phyloP scores from a whole-genome alignment of 2,113 vertebrate genomes.

The Anser cygnoides region DNA sequence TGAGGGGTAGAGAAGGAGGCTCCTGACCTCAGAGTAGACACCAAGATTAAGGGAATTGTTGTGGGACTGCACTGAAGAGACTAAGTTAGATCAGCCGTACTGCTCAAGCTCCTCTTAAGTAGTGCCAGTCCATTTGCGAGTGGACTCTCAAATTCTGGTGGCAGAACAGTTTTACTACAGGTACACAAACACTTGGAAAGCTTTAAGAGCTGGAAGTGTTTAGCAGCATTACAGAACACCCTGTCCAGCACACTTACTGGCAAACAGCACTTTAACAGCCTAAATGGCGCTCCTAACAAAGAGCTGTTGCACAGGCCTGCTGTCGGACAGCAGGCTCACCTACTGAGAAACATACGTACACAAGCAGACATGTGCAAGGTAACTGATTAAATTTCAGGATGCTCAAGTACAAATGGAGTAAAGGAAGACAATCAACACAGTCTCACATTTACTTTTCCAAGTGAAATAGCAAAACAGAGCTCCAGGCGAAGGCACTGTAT shows the following conservation, averaged over 20 bases:
- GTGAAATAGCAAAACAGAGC: neutral
- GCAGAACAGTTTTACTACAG: neutral
- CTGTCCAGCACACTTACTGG: neutral
- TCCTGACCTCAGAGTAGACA: neutral
- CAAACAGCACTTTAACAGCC: neutral
- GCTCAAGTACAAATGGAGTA: neutral
- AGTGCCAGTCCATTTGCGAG: neutral
- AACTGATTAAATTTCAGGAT: neutral
- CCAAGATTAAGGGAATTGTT: neutral
- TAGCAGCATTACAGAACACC: neutral
- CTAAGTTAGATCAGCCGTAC: neutral
- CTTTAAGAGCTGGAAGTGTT: neutral
- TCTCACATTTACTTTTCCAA: neutral
- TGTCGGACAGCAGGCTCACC: neutral
- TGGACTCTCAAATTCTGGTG: neutral
- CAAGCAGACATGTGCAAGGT: neutral
- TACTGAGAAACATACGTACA: neutral
- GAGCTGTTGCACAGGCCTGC: neutral
- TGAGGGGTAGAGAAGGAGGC: neutral
- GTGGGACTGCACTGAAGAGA: neutral
- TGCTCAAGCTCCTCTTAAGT: neutral
- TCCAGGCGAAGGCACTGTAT: neutral
- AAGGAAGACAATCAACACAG: neutral
- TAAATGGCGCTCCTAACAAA: neutral
- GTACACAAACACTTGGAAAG: neutral